Conservation (phyloP, 2,888 invertebrate genomes). For the Panopea generosa region DNA sequence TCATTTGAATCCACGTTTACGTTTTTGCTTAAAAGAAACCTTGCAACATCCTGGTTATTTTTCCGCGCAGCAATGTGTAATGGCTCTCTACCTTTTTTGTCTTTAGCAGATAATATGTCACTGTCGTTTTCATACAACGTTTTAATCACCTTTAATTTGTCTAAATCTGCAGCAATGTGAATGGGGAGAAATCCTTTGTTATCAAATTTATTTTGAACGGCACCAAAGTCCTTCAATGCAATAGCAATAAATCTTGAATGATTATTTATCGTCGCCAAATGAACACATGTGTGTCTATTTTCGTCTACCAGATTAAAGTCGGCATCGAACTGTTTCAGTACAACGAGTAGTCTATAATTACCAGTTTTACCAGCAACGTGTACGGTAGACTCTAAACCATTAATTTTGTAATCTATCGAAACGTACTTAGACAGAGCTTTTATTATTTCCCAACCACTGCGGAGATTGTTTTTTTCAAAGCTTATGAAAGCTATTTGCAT, state of each 20-base stretch:
- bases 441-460: neutral
- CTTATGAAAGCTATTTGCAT: neutral
- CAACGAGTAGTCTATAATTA: neutral
- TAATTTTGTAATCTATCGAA: neutral
- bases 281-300: neutral
- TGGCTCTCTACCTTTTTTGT: neutral
- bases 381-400: neutral
- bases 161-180: neutral
- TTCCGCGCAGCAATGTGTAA: neutral
- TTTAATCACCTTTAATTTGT: neutral
- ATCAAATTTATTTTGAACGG: neutral
- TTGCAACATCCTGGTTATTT: neutral
- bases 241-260: neutral
- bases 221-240: neutral
- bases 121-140: neutral
- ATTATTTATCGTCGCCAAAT: neutral
- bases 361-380: neutral
- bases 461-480: neutral
- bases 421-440: neutral
- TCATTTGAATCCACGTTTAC: neutral
- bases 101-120: neutral
- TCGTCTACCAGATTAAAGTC: neutral
- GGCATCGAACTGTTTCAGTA: neutral
- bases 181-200: neutral
- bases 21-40: neutral